Evolutionary conservation across 2,797 vertebrate genomes (phyloP), one percentile per base, ranked within the genome.

Genomic region (Eutrigla gurnardus): DNA sequence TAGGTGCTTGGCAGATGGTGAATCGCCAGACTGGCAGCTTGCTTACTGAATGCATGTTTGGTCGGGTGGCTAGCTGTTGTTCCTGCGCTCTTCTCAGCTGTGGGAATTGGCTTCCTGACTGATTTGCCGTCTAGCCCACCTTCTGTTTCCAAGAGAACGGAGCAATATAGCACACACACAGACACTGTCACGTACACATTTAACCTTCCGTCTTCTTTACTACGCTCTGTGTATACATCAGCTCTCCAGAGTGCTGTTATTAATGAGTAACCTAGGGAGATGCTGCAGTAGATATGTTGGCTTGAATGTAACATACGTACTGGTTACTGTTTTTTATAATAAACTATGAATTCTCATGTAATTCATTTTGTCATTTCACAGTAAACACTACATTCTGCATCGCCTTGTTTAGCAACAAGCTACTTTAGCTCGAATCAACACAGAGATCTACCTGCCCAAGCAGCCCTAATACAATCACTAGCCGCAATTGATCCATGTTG

Each of bases 141-240:
- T 85, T 89, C 79, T 86, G 90, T 82, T 88, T 79, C 79, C 57
- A 86, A 39, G 83, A 73, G 76, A 69, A 83, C 66, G 53, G 5
- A 82, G 43, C 17, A 71, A 76, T 42, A 69, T 57, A 73, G 36
- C 52, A 54, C n/a, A 59, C 54, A 65, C 47, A 64, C 35, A 62
- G 1, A 43, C 6, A n/a, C 35, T 69, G n/a, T n/a, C 76, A 61
- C 73, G 2, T 5, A 55, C 65, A 82, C 54, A 69, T 61, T 74
- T 73, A 89, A 73, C 67, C 82, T 79, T 77, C 54, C 58, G 46
- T 82, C 63, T 81, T 63, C 66, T 77, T 81, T 82, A 65, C 61
- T 65, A 62, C 3, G 2, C 65, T 67, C 33, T 65, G 13, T 70
- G 35, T 61, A 65, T 73, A 76, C 67, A 75, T 80, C 53, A 65